phyloP scores from a whole-genome alignment of 2,113 vertebrate genomes.

The Gila orcuttii region DNA sequence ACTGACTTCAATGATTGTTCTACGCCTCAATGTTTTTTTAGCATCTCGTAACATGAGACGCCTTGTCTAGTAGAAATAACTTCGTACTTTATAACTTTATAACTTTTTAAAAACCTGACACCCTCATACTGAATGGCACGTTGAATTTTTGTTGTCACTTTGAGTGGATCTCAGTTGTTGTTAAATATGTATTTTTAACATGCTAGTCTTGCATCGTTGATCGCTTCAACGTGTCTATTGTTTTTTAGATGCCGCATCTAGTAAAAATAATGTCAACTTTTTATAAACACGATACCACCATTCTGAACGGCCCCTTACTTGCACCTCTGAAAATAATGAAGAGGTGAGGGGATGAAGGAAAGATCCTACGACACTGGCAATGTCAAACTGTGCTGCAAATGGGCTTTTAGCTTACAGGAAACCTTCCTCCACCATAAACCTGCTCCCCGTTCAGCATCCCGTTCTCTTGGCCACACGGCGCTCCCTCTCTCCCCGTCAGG shows the following conservation, averaged over 20 bases:
- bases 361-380: not conserved
- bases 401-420: conserved; percentile 39
- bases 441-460: conserved; percentile 39
- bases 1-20: not conserved
- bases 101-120: not conserved
- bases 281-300: not conserved
- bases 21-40: not conserved
- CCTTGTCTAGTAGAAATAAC: not conserved
- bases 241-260: not conserved
- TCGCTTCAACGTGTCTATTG: not conserved
- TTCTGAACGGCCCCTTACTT: not conserved
- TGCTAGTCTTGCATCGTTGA: not conserved
- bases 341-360: not conserved
- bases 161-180: not conserved
- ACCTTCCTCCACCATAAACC: not conserved
- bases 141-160: not conserved
- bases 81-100: too few species aligned
- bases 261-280: not conserved
- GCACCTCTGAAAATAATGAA: not conserved
- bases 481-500: conserved; percentile 51
- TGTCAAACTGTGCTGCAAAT: conserved; percentile 38
- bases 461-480: conserved; percentile 35
- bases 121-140: not conserved
- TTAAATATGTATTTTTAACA: not conserved
- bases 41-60: not conserved